phyloP scores from a whole-genome alignment of 1,140 invertebrate species.

The Eumeta japonica region DNA sequence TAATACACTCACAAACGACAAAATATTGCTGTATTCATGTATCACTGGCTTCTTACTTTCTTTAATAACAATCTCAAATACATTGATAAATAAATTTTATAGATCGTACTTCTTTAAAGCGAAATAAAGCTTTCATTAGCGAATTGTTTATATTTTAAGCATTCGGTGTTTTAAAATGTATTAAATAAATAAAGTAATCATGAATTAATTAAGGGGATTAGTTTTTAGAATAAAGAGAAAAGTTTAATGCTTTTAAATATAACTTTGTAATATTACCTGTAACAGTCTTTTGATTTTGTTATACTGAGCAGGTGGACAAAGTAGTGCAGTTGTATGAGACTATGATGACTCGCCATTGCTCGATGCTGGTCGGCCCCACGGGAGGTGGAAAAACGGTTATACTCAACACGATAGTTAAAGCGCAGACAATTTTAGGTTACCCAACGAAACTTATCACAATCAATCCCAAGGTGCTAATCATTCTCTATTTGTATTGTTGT shows the following conservation, averaged over 20 bases:
- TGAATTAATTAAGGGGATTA: slow-evolving; percentile 8
- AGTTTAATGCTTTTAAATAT: slow-evolving; percentile 3
- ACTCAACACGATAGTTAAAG: slow-evolving; percentile 75
- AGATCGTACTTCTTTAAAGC: neutral
- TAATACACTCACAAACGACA: too few relatives aligned
- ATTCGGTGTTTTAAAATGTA: too few relatives aligned
- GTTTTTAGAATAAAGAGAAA: neutral
- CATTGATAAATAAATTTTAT: slow-evolving; percentile 8
- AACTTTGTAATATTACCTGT: too few relatives aligned
- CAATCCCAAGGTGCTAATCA: slow-evolving; percentile 75
- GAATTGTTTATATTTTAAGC: too few relatives aligned
- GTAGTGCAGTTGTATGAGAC: slow-evolving; percentile 89
- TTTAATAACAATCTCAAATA: too few relatives aligned
- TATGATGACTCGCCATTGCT: slow-evolving; percentile 89
- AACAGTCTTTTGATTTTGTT: slow-evolving; percentile 5
- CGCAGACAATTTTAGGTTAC: slow-evolving; percentile 73
- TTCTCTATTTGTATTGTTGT: slow-evolving; percentile 7
- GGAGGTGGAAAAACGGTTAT: slow-evolving; percentile 88
- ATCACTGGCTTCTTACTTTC: too few relatives aligned
- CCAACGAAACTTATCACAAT: slow-evolving; percentile 75
- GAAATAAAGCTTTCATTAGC: too few relatives aligned
- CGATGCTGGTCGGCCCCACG: slow-evolving; percentile 89
- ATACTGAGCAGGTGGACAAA: slow-evolving; percentile 86
- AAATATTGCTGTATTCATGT: too few relatives aligned
- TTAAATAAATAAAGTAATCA: too few relatives aligned